Percentiles rank a stretch among this genome's conserved stretches.
Conservation (phyloP, 2,797 vertebrate genomes). For the Myotis daubentonii region DNA sequence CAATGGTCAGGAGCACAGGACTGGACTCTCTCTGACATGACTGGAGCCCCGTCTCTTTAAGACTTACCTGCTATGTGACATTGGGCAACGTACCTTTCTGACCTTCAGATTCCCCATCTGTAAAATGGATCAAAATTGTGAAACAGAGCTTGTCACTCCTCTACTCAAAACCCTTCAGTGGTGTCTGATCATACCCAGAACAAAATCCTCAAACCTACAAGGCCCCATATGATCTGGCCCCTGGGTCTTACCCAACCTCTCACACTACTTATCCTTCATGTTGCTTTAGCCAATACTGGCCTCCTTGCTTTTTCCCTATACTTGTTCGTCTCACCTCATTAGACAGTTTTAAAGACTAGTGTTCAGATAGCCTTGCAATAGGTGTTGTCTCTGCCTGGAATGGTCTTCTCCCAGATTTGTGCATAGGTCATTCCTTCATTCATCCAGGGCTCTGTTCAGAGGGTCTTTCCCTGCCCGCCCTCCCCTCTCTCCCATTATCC, state of each 20-base stretch:
- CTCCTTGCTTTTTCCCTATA: neutral
- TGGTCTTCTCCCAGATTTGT: neutral
- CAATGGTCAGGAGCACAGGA: neutral
- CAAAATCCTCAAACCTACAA: neutral
- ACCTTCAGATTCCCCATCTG: neutral
- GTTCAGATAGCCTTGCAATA: neutral
- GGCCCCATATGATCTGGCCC: neutral
- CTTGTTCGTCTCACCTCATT: neutral
- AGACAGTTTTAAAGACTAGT: neutral
- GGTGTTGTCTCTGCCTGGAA: neutral
- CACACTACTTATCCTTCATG: neutral
- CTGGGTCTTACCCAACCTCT: neutral
- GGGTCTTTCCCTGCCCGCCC: neutral
- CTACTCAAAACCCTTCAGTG: neutral
- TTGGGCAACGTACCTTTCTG: neutral
- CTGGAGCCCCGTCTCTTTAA: neutral
- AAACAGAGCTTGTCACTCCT: neutral
- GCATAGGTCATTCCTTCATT: neutral
- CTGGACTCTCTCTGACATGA: too few relatives aligned
- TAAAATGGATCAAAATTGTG: neutral
- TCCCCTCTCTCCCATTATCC: neutral
- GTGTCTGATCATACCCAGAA: neutral
- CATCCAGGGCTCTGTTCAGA: neutral
- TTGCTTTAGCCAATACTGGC: fast-evolving
- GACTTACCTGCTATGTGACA: neutral